Evolutionary conservation across 2,797 vertebrate species (phyloP).

Genomic region (Leucoraja ocellata): DNA sequence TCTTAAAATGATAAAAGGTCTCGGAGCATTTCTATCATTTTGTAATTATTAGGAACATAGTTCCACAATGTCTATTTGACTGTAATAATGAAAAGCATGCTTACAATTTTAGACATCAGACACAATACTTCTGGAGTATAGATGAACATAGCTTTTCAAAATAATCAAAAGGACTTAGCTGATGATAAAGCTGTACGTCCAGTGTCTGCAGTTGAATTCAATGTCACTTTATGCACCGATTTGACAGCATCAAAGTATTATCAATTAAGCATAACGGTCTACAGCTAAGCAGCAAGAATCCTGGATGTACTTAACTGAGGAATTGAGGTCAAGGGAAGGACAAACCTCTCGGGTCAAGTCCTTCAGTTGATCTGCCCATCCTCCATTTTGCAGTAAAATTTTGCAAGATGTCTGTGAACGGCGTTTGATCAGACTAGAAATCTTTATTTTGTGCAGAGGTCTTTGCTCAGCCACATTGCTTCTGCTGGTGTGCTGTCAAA

Average conservation of each 20-base stretch:
- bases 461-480: neutral
- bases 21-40: neutral
- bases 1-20: neutral
- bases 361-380: conserved; percentile 30
- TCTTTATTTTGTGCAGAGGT: conserved; percentile 7
- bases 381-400: conserved; percentile 1
- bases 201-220: neutral
- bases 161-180: neutral
- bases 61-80: neutral
- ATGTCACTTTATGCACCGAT: conserved; percentile 3
- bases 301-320: neutral
- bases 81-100: neutral
- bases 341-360: conserved; percentile 29
- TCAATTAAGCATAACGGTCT: conserved; percentile 26
- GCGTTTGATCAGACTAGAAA: conserved; percentile 19
- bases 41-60: neutral
- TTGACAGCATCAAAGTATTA: conserved; percentile 26
- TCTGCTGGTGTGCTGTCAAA: conserved; percentile 11
- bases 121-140: neutral
- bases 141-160: neutral
- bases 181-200: neutral
- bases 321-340: conserved; percentile 34
- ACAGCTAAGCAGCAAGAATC: conserved; percentile 15
- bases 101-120: neutral
- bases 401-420: conserved; percentile 2